Conservation (phyloP, 1,140 invertebrate genomes). For the Cydia amplana region DNA sequence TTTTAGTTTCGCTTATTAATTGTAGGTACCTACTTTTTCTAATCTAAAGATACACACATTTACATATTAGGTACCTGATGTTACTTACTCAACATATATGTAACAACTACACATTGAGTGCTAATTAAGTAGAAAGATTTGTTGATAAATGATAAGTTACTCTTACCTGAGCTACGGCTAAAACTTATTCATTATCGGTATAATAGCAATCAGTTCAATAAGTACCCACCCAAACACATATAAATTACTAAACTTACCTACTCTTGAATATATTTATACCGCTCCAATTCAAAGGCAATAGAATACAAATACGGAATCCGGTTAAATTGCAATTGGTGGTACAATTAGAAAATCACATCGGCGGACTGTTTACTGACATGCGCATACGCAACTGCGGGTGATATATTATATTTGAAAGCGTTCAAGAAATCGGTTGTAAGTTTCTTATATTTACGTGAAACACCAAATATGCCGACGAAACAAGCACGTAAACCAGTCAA, state of each 20-base stretch:
- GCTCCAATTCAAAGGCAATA: slow-evolving; percentile 22
- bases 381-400: slow-evolving; percentile 13
- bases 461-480: neutral
- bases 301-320: slow-evolving; percentile 29
- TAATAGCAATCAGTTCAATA: neutral
- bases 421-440: neutral
- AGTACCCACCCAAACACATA: slow-evolving; percentile 4
- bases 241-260: slow-evolving; percentile 19
- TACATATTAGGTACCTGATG: neutral
- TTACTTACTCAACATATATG: neutral
- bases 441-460: slow-evolving; percentile 15
- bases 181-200: neutral
- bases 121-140: slow-evolving; percentile 12
- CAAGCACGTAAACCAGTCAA: slow-evolving; percentile 8
- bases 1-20: no score
- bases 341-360: slow-evolving; percentile 31
- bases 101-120: neutral
- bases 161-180: neutral
- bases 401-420: neutral
- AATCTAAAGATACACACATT: no score
- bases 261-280: slow-evolving; percentile 2
- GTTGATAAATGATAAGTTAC: neutral
- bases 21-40: no score
- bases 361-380: neutral
- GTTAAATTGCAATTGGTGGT: slow-evolving; percentile 18